These are phyloP conservation scores for Coluber constrictor DNA, from an alignment of 2,797 vertebrate species.

Conservation along the genomic window DNA sequence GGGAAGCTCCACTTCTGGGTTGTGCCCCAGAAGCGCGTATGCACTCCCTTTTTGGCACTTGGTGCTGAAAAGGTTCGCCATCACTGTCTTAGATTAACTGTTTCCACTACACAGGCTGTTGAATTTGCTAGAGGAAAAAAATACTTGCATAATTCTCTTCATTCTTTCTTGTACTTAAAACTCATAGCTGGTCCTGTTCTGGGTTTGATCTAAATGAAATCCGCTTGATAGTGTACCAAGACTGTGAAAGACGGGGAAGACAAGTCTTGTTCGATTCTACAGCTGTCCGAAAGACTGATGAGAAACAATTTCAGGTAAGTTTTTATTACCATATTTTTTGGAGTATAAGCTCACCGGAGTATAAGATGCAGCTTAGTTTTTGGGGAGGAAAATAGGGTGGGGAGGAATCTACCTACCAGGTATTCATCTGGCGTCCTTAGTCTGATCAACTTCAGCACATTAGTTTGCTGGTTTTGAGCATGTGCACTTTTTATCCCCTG, in stretches of 20 bases:
- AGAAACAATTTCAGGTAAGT: constrained; percentile 72
- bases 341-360: no score
- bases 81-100: neutral
- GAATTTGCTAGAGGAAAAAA: neutral
- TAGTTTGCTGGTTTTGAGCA: no score
- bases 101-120: neutral
- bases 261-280: constrained; percentile 88
- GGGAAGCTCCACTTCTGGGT: no score
- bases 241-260: constrained; percentile 84
- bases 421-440: no score
- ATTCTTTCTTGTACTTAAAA: constrained; percentile 39
- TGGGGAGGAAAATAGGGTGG: no score
- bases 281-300: constrained; percentile 77
- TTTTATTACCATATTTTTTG: neutral
- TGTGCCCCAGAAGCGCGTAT: no score
- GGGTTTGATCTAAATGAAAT: constrained; percentile 83
- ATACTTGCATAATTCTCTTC: neutral
- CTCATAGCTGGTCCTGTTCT: constrained; percentile 76
- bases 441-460: no score
- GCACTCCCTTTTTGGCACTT: no score
- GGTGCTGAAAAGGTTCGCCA: no score
- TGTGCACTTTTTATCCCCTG: no score
- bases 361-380: no score
- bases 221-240: constrained; percentile 84
- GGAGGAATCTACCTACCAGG: no score